Base-by-base conservation (phyloP, 2,888 invertebrate genomes). In the Sminthurinus aureus region DNA sequence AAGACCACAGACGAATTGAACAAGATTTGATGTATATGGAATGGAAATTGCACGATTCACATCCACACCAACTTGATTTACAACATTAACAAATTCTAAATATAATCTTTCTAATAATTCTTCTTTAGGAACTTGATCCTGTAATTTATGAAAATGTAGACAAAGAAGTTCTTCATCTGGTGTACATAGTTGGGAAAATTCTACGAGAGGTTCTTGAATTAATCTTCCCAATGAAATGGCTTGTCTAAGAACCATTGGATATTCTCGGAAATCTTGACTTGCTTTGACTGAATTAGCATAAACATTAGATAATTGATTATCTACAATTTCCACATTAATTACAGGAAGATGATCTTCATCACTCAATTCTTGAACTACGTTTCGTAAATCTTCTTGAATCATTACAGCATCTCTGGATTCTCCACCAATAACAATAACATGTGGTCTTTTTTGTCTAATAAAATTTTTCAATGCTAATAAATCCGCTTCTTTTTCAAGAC, bases 21-120 rank as follows among this genome's bases (percentile, higher is more conserved):
- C 93, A 78, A 99, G 90, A 89, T 96, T 95, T 0, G 95, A 93
- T 0, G 96, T 96, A 89, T 98, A 95, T 0, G 96, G 94, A 84
- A 96, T 96, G 85, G 96, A 94, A 0, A 99, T 95, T 0, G 98
- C 96, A 89, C 96, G 93, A 90, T 99, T 99, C 13, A 99, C 94
- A 89, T 99, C 99, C 0, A 99, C 97, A 11, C 99, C 99, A 0
- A 99, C 98, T 92, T 99, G 99, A 90, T 99, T 99, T 0, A 98
- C 96, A 81, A 97, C 93, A 90, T 98, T 98, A 0, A 99, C 96
- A 90, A 93, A 92, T 91, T 99, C 98, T 82, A 97, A 91, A 86
- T 95, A 94, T 8, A 99, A 92, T 66, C 95, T 95, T 89, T 96
- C 96, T 2, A 96, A 90, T 74, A 99, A 91, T 80, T 96, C 96